phyloP scores from a whole-genome alignment of 2,888 invertebrate species.

The Holacanthella duospinosa region DNA sequence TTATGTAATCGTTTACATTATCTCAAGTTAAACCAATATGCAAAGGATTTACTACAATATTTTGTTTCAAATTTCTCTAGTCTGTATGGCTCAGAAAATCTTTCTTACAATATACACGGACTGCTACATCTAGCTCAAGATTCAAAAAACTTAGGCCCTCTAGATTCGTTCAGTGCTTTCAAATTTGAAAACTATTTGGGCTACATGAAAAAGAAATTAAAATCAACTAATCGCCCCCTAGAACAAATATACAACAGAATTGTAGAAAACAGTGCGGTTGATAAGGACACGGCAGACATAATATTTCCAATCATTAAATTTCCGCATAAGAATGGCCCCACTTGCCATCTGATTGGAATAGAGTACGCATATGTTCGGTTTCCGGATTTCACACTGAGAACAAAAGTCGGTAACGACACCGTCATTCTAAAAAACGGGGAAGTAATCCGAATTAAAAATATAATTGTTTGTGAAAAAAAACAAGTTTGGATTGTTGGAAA shows the following conservation, averaged over 20 bases:
- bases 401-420: too few species aligned
- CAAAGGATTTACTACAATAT: slow-evolving; percentile 27
- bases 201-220: slow-evolving; percentile 20
- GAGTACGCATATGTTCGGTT: too few species aligned
- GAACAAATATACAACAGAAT: neutral
- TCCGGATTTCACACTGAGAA: too few species aligned
- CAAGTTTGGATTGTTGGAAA: too few species aligned
- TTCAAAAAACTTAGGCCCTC: slow-evolving; percentile 38
- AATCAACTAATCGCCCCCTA: neutral
- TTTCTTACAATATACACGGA: slow-evolving; percentile 41
- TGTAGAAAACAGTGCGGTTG: too few species aligned
- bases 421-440: too few species aligned
- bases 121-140: slow-evolving; percentile 41
- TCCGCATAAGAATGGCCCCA: too few species aligned
- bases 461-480: too few species aligned
- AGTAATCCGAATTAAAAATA: too few species aligned
- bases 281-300: too few species aligned
- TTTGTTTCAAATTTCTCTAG: slow-evolving; percentile 38
- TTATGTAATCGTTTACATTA: neutral
- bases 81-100: slow-evolving; percentile 39
- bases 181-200: slow-evolving; percentile 40
- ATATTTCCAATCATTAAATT: too few species aligned
- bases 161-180: slow-evolving; percentile 40
- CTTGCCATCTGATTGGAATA: too few species aligned
- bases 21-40: slow-evolving; percentile 25